Evolutionary conservation across 1,140 invertebrate species (phyloP).

Genomic region (Zaprionus capensis): DNA sequence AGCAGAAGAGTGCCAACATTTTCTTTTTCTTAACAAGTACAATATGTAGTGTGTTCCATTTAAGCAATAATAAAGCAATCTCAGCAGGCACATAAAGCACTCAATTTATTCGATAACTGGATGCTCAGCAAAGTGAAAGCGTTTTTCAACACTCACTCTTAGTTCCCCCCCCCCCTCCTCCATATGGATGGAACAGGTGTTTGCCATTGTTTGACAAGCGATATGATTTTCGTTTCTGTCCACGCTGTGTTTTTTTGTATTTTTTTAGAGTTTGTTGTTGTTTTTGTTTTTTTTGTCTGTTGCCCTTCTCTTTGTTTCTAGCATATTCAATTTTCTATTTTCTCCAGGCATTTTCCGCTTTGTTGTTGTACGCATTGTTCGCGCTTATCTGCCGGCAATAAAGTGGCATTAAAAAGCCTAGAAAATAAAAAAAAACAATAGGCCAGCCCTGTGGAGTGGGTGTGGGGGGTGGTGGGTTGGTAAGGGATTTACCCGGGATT

Average conservation of each 20-base stretch:
- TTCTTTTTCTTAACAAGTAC: background rate
- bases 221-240: slow-evolving; percentile 38
- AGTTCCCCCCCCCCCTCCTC: background rate
- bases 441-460: slow-evolving; percentile 7
- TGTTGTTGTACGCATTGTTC: slow-evolving; percentile 46
- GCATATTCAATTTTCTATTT: slow-evolving; percentile 34
- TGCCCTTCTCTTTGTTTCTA: slow-evolving; percentile 14
- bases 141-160: slow-evolving; percentile 14
- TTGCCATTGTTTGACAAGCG: slow-evolving; percentile 54
- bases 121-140: background rate
- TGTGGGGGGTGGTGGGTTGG: background rate
- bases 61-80: slow-evolving; percentile 48
- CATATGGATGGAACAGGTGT: slow-evolving; percentile 50
- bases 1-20: background rate
- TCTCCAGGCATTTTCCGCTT: slow-evolving; percentile 51
- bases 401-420: slow-evolving; percentile 71
- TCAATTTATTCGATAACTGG: slow-evolving; percentile 8
- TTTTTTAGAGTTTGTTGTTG: background rate
- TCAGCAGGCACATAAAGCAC: slow-evolving; percentile 49
- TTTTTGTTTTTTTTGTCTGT: background rate
- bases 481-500: background rate
- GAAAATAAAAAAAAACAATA: slow-evolving; percentile 49
- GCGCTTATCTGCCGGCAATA: slow-evolving; percentile 72
- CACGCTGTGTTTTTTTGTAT: slow-evolving; percentile 25
- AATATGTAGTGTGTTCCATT: slow-evolving; percentile 44